A percentile compares a stretch with the other conserved stretches of the same genome.
Conservation (phyloP, 2,888 invertebrate genomes). For the Eristalis intricaria region DNA sequence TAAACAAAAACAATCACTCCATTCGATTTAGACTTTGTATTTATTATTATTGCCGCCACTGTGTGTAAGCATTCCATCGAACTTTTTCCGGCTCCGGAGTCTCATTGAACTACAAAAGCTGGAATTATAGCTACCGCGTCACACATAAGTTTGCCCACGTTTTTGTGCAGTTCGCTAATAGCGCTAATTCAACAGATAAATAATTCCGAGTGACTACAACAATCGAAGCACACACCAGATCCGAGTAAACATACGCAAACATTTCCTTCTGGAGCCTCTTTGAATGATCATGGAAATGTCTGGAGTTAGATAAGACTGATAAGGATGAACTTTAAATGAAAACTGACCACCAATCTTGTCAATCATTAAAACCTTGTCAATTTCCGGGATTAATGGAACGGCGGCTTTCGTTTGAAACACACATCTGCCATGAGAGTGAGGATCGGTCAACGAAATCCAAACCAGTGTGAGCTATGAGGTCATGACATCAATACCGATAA, state of each 20-base stretch:
- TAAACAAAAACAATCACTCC: neutral
- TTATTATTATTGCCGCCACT: neutral
- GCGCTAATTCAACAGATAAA: constrained; percentile 16
- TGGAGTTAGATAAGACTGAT: neutral
- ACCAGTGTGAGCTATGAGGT: neutral
- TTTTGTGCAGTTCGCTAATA: constrained; percentile 1
- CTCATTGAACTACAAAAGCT: neutral
- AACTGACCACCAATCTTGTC: too few relatives aligned
- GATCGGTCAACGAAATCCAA: neutral
- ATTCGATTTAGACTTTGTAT: neutral
- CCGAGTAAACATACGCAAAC: neutral
- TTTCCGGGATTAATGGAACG: neutral
- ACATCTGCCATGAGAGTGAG: neutral
- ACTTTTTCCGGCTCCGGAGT: neutral
- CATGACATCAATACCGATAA: constrained; percentile 23
- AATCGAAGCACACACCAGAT: neutral
- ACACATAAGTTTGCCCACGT: neutral
- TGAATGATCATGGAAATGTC: neutral
- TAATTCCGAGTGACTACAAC: neutral
- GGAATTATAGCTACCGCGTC: neutral
- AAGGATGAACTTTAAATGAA: too few relatives aligned
- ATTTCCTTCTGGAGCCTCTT: too few relatives aligned
- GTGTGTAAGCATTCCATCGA: neutral
- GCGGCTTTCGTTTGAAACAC: neutral
- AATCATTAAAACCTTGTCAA: neutral